Percentiles rank a stretch among this genome's conserved stretches.
Conservation (phyloP, 2,113 vertebrate genomes). For the Chloropsis hardwickii region DNA sequence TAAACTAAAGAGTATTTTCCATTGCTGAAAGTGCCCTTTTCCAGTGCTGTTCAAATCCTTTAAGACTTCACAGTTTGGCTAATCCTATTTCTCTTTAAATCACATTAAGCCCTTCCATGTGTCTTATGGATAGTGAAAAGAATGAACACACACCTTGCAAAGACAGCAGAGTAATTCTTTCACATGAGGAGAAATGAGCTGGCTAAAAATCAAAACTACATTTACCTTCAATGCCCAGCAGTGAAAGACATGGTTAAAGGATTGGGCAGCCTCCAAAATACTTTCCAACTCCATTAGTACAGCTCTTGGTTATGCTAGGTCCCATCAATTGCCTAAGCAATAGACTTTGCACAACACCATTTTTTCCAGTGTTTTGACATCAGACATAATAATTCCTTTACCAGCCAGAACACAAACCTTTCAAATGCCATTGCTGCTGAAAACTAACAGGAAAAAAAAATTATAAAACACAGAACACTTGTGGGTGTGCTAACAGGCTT, state of each 20-base stretch:
- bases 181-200: slow-evolving; percentile 32
- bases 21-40: background rate
- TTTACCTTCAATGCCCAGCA: slow-evolving; percentile 21
- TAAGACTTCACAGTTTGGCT: slow-evolving; percentile 51
- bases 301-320: background rate
- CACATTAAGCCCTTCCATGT: slow-evolving; percentile 59
- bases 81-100: slow-evolving; percentile 73
- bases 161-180: slow-evolving; percentile 50
- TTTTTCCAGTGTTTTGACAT: background rate
- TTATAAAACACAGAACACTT: background rate
- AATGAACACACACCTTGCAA: slow-evolving; percentile 68
- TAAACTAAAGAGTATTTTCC: background rate
- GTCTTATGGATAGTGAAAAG: slow-evolving; percentile 66
- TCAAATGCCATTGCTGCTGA: background rate
- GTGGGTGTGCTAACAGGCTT: background rate
- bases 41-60: slow-evolving; percentile 41
- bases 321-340: background rate
- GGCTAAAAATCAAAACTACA: slow-evolving; percentile 40
- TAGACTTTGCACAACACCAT: background rate
- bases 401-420: background rate
- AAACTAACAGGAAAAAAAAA: background rate
- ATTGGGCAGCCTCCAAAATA: background rate
- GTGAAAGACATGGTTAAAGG: background rate
- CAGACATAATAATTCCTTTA: background rate
- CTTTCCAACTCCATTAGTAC: background rate